These are phyloP conservation scores for Cheiracanthium punctorium DNA, from an alignment of 2,888 invertebrate genomes.

Conservation along the genomic window DNA sequence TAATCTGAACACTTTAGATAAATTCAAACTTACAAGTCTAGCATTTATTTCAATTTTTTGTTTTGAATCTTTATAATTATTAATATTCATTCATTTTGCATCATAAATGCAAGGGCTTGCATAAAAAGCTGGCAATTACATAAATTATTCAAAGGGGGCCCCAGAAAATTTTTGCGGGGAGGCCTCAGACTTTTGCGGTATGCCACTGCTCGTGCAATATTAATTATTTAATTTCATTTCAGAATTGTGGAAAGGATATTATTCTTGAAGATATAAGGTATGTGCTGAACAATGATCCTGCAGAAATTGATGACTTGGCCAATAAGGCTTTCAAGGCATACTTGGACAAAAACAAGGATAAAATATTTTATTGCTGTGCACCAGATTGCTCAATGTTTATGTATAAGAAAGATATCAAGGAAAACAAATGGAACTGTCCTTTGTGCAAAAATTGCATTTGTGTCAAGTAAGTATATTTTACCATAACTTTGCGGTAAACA, in stretches of 20 bases:
- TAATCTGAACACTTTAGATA: too few species aligned
- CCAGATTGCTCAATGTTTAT: slow-evolving; percentile 61
- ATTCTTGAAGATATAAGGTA: slow-evolving; percentile 43
- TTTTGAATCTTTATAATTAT: too few species aligned
- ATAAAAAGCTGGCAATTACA: too few species aligned
- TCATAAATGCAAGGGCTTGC: too few species aligned
- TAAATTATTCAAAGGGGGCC: too few species aligned
- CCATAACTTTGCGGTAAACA: too few species aligned
- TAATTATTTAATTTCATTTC: slow-evolving; percentile 1
- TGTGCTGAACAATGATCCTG: slow-evolving; percentile 23
- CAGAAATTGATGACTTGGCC: slow-evolving; percentile 16
- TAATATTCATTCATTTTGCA: too few species aligned
- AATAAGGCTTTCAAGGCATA: slow-evolving; percentile 38
- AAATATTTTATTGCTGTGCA: slow-evolving; percentile 35
- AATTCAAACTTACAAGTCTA: too few species aligned
- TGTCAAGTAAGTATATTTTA: slow-evolving; percentile 34
- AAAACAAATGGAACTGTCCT: slow-evolving; percentile 36
- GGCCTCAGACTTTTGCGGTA: too few species aligned
- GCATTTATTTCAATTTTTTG: too few species aligned
- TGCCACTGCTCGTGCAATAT: too few species aligned
- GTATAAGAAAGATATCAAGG: slow-evolving; percentile 25
- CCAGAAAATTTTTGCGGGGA: too few species aligned
- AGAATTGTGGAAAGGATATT: slow-evolving; percentile 46
- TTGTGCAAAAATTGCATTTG: slow-evolving; percentile 56
- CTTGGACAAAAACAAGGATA: slow-evolving; percentile 13